A percentile compares a stretch with the other conserved stretches of the same genome.
phyloP scores from a whole-genome alignment of 2,113 vertebrate genomes.

The Corvus moneduloides region DNA sequence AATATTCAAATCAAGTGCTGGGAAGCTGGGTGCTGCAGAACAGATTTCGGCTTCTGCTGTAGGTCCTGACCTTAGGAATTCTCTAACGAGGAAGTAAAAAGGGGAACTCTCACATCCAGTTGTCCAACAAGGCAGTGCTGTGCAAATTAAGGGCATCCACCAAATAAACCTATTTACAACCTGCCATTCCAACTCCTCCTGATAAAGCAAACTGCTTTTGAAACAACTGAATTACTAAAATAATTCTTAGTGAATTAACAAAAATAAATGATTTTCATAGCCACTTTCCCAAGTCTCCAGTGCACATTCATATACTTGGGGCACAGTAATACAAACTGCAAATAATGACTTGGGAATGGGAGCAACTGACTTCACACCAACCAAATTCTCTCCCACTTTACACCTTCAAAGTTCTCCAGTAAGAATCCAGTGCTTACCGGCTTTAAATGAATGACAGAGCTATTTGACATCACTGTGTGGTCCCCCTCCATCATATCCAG shows the following conservation, averaged over 20 bases:
- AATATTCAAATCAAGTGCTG: background rate
- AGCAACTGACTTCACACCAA: background rate
- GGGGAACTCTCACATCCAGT: background rate
- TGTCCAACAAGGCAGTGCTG: background rate
- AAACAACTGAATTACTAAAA: background rate
- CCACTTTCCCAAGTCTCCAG: background rate
- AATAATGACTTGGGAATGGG: background rate
- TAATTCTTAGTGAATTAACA: background rate
- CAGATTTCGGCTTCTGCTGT: background rate
- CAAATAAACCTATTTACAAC: background rate
- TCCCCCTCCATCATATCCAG: constrained; percentile 94
- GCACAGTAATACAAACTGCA: background rate
- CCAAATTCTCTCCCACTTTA: background rate
- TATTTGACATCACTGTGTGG: constrained; percentile 98
- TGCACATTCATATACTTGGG: background rate
- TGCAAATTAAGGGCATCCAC: background rate
- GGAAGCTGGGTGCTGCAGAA: background rate
- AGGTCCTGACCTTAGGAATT: background rate
- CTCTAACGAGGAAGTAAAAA: background rate
- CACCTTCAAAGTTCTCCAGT: background rate
- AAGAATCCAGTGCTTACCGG: constrained; percentile 77
- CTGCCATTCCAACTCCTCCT: background rate
- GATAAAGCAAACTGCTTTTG: background rate
- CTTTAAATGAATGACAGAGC: constrained; percentile 94
- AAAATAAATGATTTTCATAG: background rate